A percentile compares a stretch with the other conserved stretches of the same genome.
Evolutionary conservation across 2,888 invertebrate genomes (phyloP).

Genomic region (Prostheceraeus crozeri): DNA sequence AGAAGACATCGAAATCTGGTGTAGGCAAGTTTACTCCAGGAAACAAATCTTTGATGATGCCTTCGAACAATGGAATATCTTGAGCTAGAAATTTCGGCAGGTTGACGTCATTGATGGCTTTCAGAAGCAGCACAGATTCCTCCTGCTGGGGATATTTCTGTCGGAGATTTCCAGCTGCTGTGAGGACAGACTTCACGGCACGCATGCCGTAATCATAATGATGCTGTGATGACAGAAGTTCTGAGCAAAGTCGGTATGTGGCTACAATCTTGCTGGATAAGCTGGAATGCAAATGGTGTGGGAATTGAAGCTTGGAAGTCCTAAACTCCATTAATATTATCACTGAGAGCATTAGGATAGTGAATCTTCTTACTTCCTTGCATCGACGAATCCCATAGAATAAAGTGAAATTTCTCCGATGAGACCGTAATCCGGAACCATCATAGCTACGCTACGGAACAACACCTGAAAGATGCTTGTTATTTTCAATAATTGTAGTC

Average conservation of each 20-base stretch:
- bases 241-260: conserved; percentile 56
- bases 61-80: conserved; percentile 58
- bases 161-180: conserved; percentile 57
- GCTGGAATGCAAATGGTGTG: conserved; percentile 43
- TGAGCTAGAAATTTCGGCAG: conserved; percentile 56
- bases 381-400: conserved; percentile 58
- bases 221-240: conserved; percentile 58
- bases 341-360: neutral
- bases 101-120: conserved; percentile 58
- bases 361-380: conserved; percentile 58
- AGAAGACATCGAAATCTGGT: conserved; percentile 57
- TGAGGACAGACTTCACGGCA: conserved; percentile 57
- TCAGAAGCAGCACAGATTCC: conserved; percentile 52
- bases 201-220: conserved; percentile 60
- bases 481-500: no score
- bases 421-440: conserved; percentile 58
- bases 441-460: conserved; percentile 58
- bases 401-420: conserved; percentile 58
- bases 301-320: neutral
- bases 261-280: conserved; percentile 57
- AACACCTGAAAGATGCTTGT: conserved; percentile 59
- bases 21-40: conserved; percentile 57
- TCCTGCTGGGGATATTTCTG: conserved; percentile 53
- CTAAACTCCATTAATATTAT: neutral
- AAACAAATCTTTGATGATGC: conserved; percentile 57